phyloP scores from a whole-genome alignment of 2,797 vertebrate genomes.

The Phoeniculus purpureus region DNA sequence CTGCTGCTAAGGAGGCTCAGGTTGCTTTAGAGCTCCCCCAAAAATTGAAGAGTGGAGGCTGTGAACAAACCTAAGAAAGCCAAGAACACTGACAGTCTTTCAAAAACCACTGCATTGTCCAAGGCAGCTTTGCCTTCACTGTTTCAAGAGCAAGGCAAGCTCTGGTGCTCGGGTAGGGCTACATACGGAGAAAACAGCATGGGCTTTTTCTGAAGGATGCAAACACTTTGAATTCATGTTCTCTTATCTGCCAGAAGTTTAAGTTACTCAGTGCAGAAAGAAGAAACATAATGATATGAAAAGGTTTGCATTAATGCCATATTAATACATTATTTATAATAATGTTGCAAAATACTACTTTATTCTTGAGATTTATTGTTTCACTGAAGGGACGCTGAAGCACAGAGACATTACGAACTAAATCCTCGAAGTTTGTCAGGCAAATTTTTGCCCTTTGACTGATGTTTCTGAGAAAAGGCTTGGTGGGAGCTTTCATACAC shows the following conservation, averaged over 20 bases:
- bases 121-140: neutral
- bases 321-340: neutral
- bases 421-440: neutral
- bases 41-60: neutral
- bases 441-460: neutral
- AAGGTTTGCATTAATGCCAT: neutral
- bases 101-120: neutral
- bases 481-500: rapidly evolving
- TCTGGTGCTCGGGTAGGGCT: neutral
- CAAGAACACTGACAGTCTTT: neutral
- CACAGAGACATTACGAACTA: neutral
- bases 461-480: neutral
- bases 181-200: rapidly evolving
- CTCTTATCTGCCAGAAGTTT: neutral
- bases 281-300: neutral
- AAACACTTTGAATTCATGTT: neutral
- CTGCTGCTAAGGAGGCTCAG: neutral
- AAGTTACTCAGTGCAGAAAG: neutral
- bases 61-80: neutral
- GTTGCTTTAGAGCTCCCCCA: neutral
- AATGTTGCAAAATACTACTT: neutral
- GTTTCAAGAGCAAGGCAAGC: neutral
- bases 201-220: neutral
- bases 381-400: neutral
- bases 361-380: neutral